Evolutionary conservation across 2,888 invertebrate species (phyloP).

Genomic region (Chironomus riparius): DNA sequence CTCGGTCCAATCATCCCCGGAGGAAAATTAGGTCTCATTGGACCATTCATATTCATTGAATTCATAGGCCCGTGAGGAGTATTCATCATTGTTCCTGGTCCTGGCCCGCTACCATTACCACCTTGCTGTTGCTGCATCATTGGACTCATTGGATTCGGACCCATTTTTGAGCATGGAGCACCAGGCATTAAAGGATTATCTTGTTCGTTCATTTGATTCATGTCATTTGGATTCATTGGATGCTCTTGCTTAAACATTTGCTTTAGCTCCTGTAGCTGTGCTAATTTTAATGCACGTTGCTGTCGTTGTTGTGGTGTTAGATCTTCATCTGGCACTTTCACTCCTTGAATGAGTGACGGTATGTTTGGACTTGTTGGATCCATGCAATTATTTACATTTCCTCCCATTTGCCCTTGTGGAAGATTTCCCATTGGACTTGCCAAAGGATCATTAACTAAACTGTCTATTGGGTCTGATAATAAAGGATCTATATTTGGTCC

Average conservation of each 20-base stretch:
- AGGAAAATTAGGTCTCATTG: slow-evolving; percentile 23
- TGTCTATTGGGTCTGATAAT: not conserved
- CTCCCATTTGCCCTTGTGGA: not conserved
- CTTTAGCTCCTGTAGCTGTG: slow-evolving; percentile 50
- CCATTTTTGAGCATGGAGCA: slow-evolving; percentile 34
- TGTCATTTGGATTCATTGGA: not conserved
- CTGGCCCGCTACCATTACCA: no score
- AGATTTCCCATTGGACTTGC: not conserved
- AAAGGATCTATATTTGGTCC: slow-evolving; percentile 31
- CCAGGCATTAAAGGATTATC: not conserved
- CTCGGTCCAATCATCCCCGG: slow-evolving; percentile 14
- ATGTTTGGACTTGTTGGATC: slow-evolving; percentile 46
- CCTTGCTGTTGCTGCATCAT: slow-evolving; percentile 44
- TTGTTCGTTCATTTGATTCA: slow-evolving; percentile 16
- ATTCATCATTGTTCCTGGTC: slow-evolving; percentile 35
- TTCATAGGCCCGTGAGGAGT: slow-evolving; percentile 35
- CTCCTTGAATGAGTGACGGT: slow-evolving; percentile 59
- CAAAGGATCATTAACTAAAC: slow-evolving; percentile 16
- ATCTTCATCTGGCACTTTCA: slow-evolving; percentile 92
- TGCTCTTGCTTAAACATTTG: slow-evolving; percentile 16
- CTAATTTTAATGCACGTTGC: slow-evolving; percentile 86
- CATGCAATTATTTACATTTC: slow-evolving; percentile 36
- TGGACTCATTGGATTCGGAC: slow-evolving; percentile 30
- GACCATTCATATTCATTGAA: slow-evolving; percentile 31
- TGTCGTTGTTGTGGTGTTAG: slow-evolving; percentile 92